These are phyloP conservation scores for Peribatodes rhomboidaria DNA, from an alignment of 2,888 invertebrate genomes.

Conservation along the genomic window DNA sequence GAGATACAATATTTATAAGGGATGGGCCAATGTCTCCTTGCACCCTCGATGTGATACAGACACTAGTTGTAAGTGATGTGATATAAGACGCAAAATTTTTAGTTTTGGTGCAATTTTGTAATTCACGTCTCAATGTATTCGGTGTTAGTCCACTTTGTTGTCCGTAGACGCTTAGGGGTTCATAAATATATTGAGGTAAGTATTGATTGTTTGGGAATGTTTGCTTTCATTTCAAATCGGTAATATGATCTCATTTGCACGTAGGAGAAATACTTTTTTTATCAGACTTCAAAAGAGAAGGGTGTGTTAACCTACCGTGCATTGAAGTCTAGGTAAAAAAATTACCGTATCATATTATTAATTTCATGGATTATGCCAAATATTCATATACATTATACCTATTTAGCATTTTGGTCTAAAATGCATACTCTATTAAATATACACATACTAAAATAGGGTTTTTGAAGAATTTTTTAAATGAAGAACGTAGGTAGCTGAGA, in stretches of 20 bases:
- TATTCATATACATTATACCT: too few species aligned
- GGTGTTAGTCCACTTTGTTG: slow-evolving; percentile 18
- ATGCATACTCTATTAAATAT: too few species aligned
- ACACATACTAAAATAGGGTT: too few species aligned
- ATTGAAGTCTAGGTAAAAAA: too few species aligned
- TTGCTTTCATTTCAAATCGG: slow-evolving; percentile 15
- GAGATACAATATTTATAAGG: neutral
- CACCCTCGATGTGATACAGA: slow-evolving; percentile 19
- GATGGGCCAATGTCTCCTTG: neutral
- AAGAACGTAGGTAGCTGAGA: neutral
- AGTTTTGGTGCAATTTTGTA: slow-evolving; percentile 31
- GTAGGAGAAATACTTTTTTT: too few species aligned
- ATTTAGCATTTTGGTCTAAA: too few species aligned
- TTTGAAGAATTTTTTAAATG: too few species aligned
- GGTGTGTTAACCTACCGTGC: too few species aligned
- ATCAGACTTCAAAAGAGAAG: too few species aligned
- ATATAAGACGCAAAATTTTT: slow-evolving; percentile 29
- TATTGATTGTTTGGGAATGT: slow-evolving; percentile 26
- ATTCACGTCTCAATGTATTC: slow-evolving; percentile 20
- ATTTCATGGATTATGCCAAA: too few species aligned
- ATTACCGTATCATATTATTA: too few species aligned
- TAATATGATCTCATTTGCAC: too few species aligned
- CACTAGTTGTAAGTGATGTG: slow-evolving; percentile 36
- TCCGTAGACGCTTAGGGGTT: slow-evolving; percentile 2
- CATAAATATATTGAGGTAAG: slow-evolving; percentile 26